Evolutionary conservation across 1,140 invertebrate genomes (phyloP), one percentile per base, ranked within the genome.

Genomic region (Drosophila fuyamai): DNA sequence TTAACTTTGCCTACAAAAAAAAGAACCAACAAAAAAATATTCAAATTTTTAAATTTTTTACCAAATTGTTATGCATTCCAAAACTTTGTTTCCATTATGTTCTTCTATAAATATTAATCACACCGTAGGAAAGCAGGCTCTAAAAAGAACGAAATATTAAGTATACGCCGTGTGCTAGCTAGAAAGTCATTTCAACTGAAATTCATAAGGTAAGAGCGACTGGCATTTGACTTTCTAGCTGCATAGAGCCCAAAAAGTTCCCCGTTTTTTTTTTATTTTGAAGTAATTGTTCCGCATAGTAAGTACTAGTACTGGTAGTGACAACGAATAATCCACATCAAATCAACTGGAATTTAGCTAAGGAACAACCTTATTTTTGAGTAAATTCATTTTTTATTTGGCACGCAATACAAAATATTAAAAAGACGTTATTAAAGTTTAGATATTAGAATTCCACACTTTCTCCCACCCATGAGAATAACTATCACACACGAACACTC

Each of bases 1-100:
- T 91, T 91, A 91, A 91, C 89, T 91, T 80, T 86, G 83, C 82
- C 82, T 86, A 77, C 68, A n/a, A 83, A 63, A 66, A 38, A 29
- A 48, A 58, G 61, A 53, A 14, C n/a, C 18, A 58, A 58, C 50
- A 16, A 35, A 57, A 75, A 75, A 38, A 14, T 14, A 50, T 46
- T 48, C 46, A 84, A 55, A 43, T 68, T 76, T 60, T 73, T 61
- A 80, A 84, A 88, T 81, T 89, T 72, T 58, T 77, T 73, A 60
- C 79, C 76, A 84, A 88, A 88, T 81, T 82, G 9, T 48, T 72
- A 81, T 75, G 84, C 83, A 89, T 76, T 58, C 53, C 50, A 72
- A 76, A 54, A 72, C 57, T 73, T 73, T 60, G 55, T 73, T 63
- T 62, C 44, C 59, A 61, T 58, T 53, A 66, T 57, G 73, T 73